phyloP scores from a whole-genome alignment of 2,888 invertebrate genomes.

The Aphrophora alni region DNA sequence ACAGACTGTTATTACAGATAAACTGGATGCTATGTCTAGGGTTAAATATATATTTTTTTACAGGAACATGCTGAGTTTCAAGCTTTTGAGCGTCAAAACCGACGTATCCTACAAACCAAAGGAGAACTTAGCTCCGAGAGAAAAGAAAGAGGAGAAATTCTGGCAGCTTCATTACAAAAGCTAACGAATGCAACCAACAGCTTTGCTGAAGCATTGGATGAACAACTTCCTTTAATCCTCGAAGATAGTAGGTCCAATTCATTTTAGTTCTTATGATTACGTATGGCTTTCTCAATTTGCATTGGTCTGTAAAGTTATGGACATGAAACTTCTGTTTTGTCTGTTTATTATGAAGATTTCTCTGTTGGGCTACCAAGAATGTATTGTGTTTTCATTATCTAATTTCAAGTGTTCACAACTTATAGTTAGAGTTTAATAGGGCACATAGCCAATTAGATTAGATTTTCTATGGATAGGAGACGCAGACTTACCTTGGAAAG shows the following conservation, averaged over 20 bases:
- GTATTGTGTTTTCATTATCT: too few relatives aligned
- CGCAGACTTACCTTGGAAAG: too few relatives aligned
- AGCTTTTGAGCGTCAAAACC: constrained; percentile 77
- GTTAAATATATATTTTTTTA: background rate
- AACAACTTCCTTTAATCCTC: constrained; percentile 33
- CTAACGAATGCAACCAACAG: constrained; percentile 23
- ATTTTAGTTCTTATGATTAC: background rate
- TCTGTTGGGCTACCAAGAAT: too few relatives aligned
- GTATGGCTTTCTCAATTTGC: background rate
- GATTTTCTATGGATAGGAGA: too few relatives aligned
- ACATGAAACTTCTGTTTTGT: background rate
- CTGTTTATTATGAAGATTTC: too few relatives aligned
- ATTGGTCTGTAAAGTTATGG: background rate
- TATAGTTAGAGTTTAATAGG: too few relatives aligned
- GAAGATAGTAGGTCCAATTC: constrained; percentile 32
- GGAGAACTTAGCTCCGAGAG: constrained; percentile 92
- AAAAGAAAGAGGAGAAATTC: constrained; percentile 53
- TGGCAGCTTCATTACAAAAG: constrained; percentile 29
- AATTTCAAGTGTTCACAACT: too few relatives aligned
- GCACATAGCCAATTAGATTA: too few relatives aligned
- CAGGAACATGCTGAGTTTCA: constrained; percentile 51
- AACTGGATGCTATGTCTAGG: too few relatives aligned
- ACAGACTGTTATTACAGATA: too few relatives aligned
- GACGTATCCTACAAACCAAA: constrained; percentile 86
- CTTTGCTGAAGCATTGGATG: constrained; percentile 38